phyloP scores from a whole-genome alignment of 2,113 vertebrate genomes.

The Anas platyrhynchos region DNA sequence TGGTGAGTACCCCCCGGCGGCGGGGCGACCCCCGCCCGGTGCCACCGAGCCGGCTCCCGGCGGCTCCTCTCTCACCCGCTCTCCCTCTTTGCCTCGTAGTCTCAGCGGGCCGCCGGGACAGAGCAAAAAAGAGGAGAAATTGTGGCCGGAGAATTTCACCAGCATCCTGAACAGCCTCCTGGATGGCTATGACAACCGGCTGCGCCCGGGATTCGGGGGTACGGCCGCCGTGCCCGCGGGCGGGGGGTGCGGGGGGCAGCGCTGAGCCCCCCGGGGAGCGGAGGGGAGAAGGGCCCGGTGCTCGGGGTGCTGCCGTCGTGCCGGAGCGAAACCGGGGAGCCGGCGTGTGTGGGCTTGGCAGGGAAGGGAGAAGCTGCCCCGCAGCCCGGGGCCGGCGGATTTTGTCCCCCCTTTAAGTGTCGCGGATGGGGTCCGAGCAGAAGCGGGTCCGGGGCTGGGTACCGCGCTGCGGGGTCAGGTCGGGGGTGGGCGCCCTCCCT shows the following conservation, averaged over 20 bases:
- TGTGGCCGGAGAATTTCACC: constrained; percentile 96
- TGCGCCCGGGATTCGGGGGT: constrained; percentile 98
- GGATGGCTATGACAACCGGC: constrained; percentile 98
- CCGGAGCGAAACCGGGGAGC: neutral
- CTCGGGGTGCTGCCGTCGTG: neutral
- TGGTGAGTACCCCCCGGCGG: constrained; percentile 85
- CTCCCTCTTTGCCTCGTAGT: constrained; percentile 72
- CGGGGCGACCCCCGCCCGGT: neutral
- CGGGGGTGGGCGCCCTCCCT: neutral
- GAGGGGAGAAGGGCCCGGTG: no score
- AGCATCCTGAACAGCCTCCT: constrained; percentile 95
- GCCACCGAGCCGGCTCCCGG: neutral
- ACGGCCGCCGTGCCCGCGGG: constrained; percentile 60
- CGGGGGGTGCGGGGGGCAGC: neutral
- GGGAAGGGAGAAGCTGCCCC: neutral
- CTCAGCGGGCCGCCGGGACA: constrained; percentile 86
- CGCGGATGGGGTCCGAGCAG: neutral
- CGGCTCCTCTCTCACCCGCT: neutral
- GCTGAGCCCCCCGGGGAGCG: neutral
- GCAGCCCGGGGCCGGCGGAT: neutral
- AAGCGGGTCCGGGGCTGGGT: neutral
- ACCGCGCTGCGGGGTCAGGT: neutral
- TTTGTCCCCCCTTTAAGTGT: neutral
- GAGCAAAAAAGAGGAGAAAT: constrained; percentile 88
- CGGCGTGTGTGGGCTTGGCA: neutral